Evolutionary conservation across 2,113 vertebrate species (phyloP).

Genomic region (Opisthocomus hoazin): DNA sequence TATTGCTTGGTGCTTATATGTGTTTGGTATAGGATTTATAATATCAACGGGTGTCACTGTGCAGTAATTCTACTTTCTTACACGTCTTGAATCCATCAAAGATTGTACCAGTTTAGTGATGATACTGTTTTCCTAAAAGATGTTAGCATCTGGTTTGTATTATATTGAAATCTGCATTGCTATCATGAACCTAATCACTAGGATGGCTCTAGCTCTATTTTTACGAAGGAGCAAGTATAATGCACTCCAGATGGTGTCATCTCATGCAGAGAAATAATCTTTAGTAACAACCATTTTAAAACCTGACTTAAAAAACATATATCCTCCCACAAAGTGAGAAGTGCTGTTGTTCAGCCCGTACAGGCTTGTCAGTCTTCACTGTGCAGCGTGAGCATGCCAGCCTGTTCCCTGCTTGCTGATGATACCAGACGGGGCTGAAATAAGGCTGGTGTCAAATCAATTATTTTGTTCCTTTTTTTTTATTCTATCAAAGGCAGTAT

Average conservation of each 20-base stretch:
- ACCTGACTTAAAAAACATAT: constrained; percentile 9
- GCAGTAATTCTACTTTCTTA: neutral
- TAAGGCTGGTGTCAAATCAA: neutral
- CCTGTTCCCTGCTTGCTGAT: neutral
- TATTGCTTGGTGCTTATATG: neutral
- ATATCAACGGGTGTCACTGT: neutral
- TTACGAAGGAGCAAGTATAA: constrained; percentile 58
- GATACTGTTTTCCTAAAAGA: constrained; percentile 16
- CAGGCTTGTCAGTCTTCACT: neutral
- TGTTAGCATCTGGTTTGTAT: constrained; percentile 63
- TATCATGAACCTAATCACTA: constrained; percentile 56
- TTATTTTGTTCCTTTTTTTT: too few relatives aligned
- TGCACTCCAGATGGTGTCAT: constrained; percentile 67
- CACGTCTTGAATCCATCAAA: neutral
- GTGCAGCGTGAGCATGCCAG: neutral
- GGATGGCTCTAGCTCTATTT: constrained; percentile 55
- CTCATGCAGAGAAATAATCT: constrained; percentile 24
- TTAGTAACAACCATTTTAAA: constrained; percentile 53
- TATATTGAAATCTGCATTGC: constrained; percentile 51
- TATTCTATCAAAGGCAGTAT: neutral
- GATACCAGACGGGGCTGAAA: neutral
- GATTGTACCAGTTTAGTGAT: constrained; percentile 22
- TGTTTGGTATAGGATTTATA: neutral
- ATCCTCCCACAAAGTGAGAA: neutral
- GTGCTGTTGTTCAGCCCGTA: neutral